Evolutionary conservation across 2,797 vertebrate genomes (phyloP), one percentile per base, ranked within the genome.

Genomic region (Anisognathus igniventris): DNA sequence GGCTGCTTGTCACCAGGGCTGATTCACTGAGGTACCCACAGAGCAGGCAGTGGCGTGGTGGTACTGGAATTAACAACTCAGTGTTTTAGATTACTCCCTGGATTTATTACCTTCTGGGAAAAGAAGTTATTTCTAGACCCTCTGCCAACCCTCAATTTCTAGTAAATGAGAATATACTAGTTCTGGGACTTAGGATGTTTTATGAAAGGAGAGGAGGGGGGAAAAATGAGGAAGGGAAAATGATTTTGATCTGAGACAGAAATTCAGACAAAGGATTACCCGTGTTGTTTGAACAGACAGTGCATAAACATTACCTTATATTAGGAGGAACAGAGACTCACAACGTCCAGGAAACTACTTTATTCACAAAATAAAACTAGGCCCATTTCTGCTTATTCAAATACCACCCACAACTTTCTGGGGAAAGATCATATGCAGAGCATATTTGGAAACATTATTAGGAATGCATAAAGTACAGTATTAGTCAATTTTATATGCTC

Each of bases 401-500:
- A 98, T 98, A 97, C 97, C 97, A 98, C 97, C 96, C 97, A 97
- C 97, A 98, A 97, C 95, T 98, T 98, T 97, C 96, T 96, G 93
- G 91, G 93, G 95, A 96, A 97, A 97, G 97, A 97, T 98, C 97
- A 97, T 97, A 98, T 95, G 96, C 97, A 96, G 95, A 97, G 97
- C 96, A 96, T 98, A 98, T 98, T 98, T 98, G 97, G 97, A 97
- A 98, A 97, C 98, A 97, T 98, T 98, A 98, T 98, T 98, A 98
- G 98, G 97, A 97, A 98, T 98, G 98, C 98, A 98, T 98, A 98
- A 98, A 98, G 97, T 98, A 98, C 97, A 98, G 97, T 98, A 98
- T 98, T 98, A 98, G 98, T 98, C 98, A 98, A 98, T 98, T 98
- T 98, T 98, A 98, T 98, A 98, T 98, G 97, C 98, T 98, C 96